Evolutionary conservation across 2,797 vertebrate genomes (phyloP), one percentile per base, ranked within the genome.

Genomic region (Etheostoma nigrum): DNA sequence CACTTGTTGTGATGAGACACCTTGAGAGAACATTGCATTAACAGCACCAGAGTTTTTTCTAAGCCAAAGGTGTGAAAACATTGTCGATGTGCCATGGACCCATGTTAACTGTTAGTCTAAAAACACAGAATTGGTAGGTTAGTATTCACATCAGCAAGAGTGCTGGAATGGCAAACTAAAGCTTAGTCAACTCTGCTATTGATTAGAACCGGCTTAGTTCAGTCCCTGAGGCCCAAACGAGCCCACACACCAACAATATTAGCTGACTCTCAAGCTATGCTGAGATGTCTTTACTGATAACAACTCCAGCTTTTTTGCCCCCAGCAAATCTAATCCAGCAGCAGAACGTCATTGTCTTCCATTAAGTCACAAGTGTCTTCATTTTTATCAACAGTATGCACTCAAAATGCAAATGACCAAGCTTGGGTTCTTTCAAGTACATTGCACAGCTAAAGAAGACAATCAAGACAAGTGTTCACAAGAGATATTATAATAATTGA

Each of bases 381-480:
- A 72, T 79, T 81, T 89, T 82, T 64, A 86, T 90, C 86, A 74
- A 44, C 51, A 7, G 27, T 55, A 59, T 79, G 76, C 83, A 86
- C 82, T 93, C 82, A 89, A 89, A 87, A 93, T 89, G 86, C 77
- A 92, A 93, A 92, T 89, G 65, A 49, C 65, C 30, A 49, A 5
- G 49, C 67, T 75, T 3, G 40, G 64, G 77, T 75, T 74, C 51
- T 64, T 64, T 25, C 5, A 16, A 74, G 75, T 14, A 21, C 30
- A 47, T 42, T 67, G 44, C 23, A 52, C 45, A 51, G 23, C 53
- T 11, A 25, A 49, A 64, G 58, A 66, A 60, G 42, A 74, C 3
- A 60, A 52, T 10, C 52, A 25, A 61, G 42, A 59, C 48, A 62
- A 78, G 18, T 44, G 45, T 25, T 76, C 18, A 55, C 11, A 70